Base-by-base conservation (phyloP, 1,140 invertebrate genomes). In the Saccostrea glomerata region DNA sequence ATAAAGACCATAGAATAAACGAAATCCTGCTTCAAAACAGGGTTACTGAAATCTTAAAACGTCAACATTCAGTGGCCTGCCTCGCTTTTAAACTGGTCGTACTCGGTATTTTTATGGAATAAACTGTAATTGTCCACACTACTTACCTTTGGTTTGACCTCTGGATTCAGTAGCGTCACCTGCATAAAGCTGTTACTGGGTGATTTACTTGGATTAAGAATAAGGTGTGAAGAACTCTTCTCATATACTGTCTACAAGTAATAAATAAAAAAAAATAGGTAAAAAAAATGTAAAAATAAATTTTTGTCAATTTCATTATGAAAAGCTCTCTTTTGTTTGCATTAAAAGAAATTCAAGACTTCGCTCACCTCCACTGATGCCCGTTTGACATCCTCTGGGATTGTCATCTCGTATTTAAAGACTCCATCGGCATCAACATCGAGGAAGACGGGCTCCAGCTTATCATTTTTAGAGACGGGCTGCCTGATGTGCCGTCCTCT, bases 141-240 rank as follows among this genome's bases (percentile, higher is more conserved):
- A 0, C 30, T 85, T 87, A 91, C 90, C 89, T 82, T 73, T 40
- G 88, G 90, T 66, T 88, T 91, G n/a, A 87, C 66, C n/a, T 84
- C 83, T 15, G 88, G 55, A 25, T 77, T 77, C 25, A 77, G 23
- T 0, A 92, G 89, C 25, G 86, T 87, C 25, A 92, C 84, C 89
- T 93, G 92, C 1, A 93, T 88, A 66, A 90, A 93, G 47, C 84
- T 92, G 36, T 91, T 85, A 63, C 92, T 92, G 3, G 92, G 92
- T 5, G 92, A 93, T 77, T 89, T 87, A 90, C 87, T 84, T 88
- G 86, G 54, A 84, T 86, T 25, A 4, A 88, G 55, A 87, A 36
- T 66, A 56, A 90, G 82, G 58, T 90, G 70, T 84, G 66, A 25
- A 13, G n/a, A 56, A 25, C 86, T 66, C 63, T 89, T 87, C 25